Conservation (phyloP, 2,113 vertebrate genomes). For the Amphiprion ocellaris region DNA sequence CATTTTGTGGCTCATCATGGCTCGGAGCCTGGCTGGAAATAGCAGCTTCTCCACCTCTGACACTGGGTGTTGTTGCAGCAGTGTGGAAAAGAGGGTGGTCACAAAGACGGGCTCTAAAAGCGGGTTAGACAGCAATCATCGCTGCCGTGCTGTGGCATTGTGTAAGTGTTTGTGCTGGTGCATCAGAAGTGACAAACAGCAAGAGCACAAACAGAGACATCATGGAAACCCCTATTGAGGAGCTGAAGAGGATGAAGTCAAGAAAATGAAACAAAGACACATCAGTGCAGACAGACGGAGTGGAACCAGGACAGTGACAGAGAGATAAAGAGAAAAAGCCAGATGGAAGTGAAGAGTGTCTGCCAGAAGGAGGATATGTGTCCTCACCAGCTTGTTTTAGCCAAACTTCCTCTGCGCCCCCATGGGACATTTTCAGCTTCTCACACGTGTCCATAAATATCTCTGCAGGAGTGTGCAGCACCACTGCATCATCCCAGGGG, state of each 20-base stretch:
- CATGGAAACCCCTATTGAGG: conserved; percentile 6
- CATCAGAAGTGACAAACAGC: conserved; percentile 35
- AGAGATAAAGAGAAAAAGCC: conserved; percentile 34
- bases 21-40: conserved; percentile 14
- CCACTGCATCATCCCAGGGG: conserved; percentile 37
- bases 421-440: conserved; percentile 36
- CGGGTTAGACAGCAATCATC: neutral
- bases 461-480: conserved; percentile 35
- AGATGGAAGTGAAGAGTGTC: conserved; percentile 18
- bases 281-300: neutral
- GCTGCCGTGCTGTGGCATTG: neutral
- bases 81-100: conserved; percentile 3
- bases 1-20: neutral
- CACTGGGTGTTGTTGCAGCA: conserved; percentile 19
- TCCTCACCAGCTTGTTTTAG: conserved; percentile 46
- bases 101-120: conserved; percentile 9
- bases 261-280: conserved; percentile 23
- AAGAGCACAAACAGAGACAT: conserved; percentile 18
- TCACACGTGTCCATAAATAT: conserved; percentile 62
- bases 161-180: neutral
- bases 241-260: neutral
- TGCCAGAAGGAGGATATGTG: conserved; percentile 49
- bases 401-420: conserved; percentile 19
- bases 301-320: conserved; percentile 9
- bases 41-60: conserved; percentile 20